phyloP scores from a whole-genome alignment of 2,113 vertebrate genomes.

The Daubentonia madagascariensis region DNA sequence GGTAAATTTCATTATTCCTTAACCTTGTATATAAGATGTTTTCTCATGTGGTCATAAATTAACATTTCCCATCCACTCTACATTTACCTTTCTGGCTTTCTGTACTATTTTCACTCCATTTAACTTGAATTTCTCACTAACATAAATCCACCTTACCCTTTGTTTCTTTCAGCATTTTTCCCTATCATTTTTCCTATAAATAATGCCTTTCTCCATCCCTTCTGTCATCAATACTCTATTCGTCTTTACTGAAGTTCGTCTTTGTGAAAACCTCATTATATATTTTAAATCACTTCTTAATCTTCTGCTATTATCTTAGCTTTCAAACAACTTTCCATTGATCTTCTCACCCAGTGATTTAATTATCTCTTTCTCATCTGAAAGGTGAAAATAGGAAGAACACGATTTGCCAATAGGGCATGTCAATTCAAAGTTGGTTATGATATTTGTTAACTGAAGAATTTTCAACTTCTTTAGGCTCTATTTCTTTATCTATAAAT shows the following conservation, averaged over 20 bases:
- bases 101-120: no score
- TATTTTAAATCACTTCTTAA: not conserved
- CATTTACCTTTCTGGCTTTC: not conserved
- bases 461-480: not conserved
- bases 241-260: not conserved
- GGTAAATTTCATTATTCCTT: not conserved
- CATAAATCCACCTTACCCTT: not conserved
- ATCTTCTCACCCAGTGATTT: not conserved
- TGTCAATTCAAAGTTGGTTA: not conserved
- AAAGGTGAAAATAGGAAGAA: not conserved
- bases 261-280: not conserved
- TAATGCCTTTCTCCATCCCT: not conserved
- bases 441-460: not conserved
- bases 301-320: not conserved
- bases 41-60: not conserved
- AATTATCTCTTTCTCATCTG: not conserved
- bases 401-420: not conserved
- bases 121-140: not conserved
- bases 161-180: not conserved
- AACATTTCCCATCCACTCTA: not conserved
- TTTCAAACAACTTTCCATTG: not conserved
- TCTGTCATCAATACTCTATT: not conserved
- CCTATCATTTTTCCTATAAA: not conserved
- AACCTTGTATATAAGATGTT: not conserved
- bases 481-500: not conserved